Conservation (phyloP, 2,888 invertebrate species). For the Heteromyza rotundicornis region DNA sequence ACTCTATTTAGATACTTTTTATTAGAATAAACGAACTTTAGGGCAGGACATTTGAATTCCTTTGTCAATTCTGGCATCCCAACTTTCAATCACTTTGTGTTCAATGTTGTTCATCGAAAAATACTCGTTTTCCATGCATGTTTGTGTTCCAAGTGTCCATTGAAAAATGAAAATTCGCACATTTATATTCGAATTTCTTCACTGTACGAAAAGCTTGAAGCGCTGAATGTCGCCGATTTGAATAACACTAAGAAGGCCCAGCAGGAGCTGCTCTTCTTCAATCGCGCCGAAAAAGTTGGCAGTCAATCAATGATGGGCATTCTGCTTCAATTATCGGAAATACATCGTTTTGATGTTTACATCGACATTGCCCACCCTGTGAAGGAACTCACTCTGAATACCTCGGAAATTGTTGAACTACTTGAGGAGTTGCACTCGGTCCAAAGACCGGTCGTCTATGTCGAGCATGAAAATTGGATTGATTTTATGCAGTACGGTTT, state of each 20-base stretch:
- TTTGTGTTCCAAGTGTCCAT: neutral
- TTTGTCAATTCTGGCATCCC: too few species aligned
- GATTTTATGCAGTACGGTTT: constrained; percentile 79
- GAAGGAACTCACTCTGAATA: neutral
- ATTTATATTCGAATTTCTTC: neutral
- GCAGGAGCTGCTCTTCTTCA: constrained; percentile 78
- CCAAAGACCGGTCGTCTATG: too few species aligned
- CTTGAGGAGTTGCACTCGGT: constrained; percentile 73
- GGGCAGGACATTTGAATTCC: too few species aligned
- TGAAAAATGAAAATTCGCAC: neutral
- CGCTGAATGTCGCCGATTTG: constrained; percentile 46
- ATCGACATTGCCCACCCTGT: constrained; percentile 68
- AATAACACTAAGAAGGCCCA: constrained; percentile 78
- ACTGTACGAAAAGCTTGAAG: neutral
- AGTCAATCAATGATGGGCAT: constrained; percentile 87
- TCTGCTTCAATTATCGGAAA: constrained; percentile 68
- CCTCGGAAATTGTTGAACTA: constrained; percentile 64
- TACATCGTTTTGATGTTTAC: constrained; percentile 73
- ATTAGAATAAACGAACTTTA: too few species aligned
- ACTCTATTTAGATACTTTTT: too few species aligned
- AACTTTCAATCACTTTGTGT: too few species aligned
- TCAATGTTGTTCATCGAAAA: too few species aligned
- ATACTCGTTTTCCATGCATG: too few species aligned
- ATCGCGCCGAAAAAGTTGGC: constrained; percentile 84
- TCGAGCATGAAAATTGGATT: constrained; percentile 84